Evolutionary conservation across 2,888 invertebrate species (phyloP).

Genomic region (Volucella zonaria): DNA sequence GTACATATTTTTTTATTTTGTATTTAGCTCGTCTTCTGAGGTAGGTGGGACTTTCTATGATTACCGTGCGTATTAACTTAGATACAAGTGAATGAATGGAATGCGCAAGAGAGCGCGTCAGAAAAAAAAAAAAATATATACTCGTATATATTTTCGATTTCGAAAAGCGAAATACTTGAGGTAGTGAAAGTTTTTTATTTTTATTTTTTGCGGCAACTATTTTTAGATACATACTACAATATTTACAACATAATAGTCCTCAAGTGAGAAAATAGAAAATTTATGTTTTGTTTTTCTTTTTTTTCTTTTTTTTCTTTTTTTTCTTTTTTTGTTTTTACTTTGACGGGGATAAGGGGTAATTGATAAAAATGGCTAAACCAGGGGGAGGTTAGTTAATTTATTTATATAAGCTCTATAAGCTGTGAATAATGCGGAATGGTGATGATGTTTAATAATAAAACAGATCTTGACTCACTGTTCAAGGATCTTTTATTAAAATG

Average conservation of each 20-base stretch:
- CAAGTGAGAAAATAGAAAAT: slow-evolving; percentile 16
- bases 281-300: slow-evolving; percentile 51
- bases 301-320: background rate
- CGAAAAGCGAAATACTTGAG: slow-evolving; percentile 69
- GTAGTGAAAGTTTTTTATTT: slow-evolving; percentile 65
- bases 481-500: slow-evolving; percentile 3
- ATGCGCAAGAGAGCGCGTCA: slow-evolving; percentile 51
- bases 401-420: slow-evolving; percentile 3
- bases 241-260: slow-evolving; percentile 25
- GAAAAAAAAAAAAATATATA: background rate
- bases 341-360: slow-evolving; percentile 11
- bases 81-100: slow-evolving; percentile 58
- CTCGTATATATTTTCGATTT: slow-evolving; percentile 36
- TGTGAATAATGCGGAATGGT: background rate
- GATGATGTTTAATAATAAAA: slow-evolving; percentile 6
- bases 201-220: slow-evolving; percentile 20
- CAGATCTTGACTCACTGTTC: slow-evolving; percentile 43
- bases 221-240: slow-evolving; percentile 40
- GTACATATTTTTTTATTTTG: slow-evolving; percentile 18
- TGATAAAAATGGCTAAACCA: slow-evolving; percentile 12
- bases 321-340: background rate
- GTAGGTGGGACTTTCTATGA: slow-evolving; percentile 68
- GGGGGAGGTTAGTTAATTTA: slow-evolving; percentile 10
- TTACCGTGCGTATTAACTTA: slow-evolving; percentile 61
- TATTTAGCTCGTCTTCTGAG: background rate